Conservation (phyloP, 1,140 invertebrate genomes). For the Dinoponera quadriceps region DNA sequence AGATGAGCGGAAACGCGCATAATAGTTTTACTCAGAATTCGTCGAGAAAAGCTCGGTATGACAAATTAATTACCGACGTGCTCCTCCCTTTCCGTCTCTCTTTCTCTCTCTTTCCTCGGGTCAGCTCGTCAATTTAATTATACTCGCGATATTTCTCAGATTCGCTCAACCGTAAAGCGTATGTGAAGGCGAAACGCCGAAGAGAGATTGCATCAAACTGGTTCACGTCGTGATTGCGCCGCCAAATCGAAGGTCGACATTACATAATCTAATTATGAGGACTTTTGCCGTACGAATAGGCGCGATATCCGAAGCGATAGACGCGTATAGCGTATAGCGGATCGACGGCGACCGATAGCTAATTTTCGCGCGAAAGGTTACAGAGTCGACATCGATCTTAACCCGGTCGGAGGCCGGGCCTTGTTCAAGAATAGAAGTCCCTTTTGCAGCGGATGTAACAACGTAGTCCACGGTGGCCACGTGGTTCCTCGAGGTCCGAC, state of each 20-base stretch:
- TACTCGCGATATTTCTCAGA: constrained; percentile 6
- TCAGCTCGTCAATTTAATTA: constrained; percentile 58
- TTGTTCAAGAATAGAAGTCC: background rate
- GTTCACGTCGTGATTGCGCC: background rate
- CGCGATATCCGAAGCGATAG: background rate
- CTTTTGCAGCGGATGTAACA: background rate
- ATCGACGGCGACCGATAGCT: background rate
- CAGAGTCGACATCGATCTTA: background rate
- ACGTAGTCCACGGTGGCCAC: background rate
- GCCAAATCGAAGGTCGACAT: constrained; percentile 2
- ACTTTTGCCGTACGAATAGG: too few relatives aligned
- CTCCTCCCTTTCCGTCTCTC: too few relatives aligned
- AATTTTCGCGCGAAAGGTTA: background rate
- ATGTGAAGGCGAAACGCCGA: constrained; percentile 21
- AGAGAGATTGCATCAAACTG: constrained; percentile 14
- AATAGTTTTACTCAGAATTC: constrained; percentile 46
- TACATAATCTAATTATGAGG: constrained; percentile 28
- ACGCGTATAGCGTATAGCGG: background rate
- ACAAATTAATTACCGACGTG: constrained; percentile 65
- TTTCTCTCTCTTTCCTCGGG: constrained; percentile 1
- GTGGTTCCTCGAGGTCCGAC: background rate
- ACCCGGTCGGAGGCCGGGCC: background rate
- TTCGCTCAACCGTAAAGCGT: constrained; percentile 36
- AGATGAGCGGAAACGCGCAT: constrained; percentile 21
- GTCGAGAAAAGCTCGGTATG: constrained; percentile 34